Evolutionary conservation across 2,113 vertebrate genomes (phyloP), one percentile per base, ranked within the genome.

Genomic region (Sinocyclocheilus anophthalmus): DNA sequence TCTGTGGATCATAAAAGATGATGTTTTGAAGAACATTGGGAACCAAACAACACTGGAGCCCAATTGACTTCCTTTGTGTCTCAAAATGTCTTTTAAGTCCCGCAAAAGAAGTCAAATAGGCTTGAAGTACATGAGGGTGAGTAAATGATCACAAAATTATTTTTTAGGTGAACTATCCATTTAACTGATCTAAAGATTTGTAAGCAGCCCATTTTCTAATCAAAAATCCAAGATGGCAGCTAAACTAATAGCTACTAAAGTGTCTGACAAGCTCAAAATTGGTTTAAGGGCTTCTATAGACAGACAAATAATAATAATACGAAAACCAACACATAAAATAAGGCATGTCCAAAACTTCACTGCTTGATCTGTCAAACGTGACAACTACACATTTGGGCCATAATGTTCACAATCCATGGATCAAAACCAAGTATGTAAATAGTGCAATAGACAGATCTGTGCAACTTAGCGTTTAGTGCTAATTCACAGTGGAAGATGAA

Each of bases 361-460:
- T 37, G 14, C 14, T 18, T 30, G 30, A 1, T 3, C 67, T 37
- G 8, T 70, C 20, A 70, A 20, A 39, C 1, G 14, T 70, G 33
- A 70, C 3, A 3, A 12, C 26, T 4, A 33, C n/a, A 26, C n/a
- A 59, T 5, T 13, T 39, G 30, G 53, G 24, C 20, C 30, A n/a
- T 1, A 59, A 22, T 33, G 26, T 33, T 57, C 26, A 77, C 50
- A 26, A 76, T 26, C 73, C 13, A 30, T 53, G 16, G 26, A 77
- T 10, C 7, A 33, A 50, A 55, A 5, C 26, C 16, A 77, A 22
- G 57, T 9, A 77, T 18, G 24, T 77, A 77, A 77, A 57, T 12
- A 77, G 9, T 57, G 76, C 76, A 77, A 77, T 20, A 26, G 76
- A 12, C 26, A 33, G 50, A 77, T 30, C 75, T 77, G 53, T 50